Percentiles rank a stretch among this genome's conserved stretches.
Conservation (phyloP, 2,797 vertebrate species). For the Adelosebastes latens region DNA sequence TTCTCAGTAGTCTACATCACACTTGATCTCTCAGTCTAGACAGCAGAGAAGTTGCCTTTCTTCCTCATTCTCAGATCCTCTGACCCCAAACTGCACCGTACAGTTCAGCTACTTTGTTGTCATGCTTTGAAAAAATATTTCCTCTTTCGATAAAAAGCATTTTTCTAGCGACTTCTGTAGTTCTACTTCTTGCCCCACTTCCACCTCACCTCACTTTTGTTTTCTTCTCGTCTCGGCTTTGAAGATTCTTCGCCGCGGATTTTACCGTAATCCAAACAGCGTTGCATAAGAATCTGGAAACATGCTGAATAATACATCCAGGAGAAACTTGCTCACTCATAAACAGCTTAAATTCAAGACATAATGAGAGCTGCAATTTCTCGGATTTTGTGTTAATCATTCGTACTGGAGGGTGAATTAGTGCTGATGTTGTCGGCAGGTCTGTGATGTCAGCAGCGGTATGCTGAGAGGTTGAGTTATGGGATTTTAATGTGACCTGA, state of each 20-base stretch:
- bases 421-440: neutral
- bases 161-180: neutral
- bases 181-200: neutral
- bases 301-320: slow-evolving; percentile 1
- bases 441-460: neutral
- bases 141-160: neutral
- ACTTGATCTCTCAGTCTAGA: neutral
- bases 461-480: neutral
- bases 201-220: neutral
- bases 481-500: neutral
- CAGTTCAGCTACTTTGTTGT: neutral
- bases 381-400: neutral
- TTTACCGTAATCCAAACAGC: neutral
- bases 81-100: neutral
- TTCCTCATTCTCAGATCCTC: neutral
- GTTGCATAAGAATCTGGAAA: neutral
- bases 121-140: neutral
- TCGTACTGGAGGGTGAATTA: neutral
- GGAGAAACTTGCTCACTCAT: neutral
- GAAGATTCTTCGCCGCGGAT: neutral
- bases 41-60: neutral
- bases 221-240: neutral
- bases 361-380: neutral
- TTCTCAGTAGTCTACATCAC: neutral
- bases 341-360: neutral